Percentiles rank a stretch among this genome's conserved stretches.
Evolutionary conservation across 2,797 vertebrate species (phyloP).

Genomic region (Tinamus major): DNA sequence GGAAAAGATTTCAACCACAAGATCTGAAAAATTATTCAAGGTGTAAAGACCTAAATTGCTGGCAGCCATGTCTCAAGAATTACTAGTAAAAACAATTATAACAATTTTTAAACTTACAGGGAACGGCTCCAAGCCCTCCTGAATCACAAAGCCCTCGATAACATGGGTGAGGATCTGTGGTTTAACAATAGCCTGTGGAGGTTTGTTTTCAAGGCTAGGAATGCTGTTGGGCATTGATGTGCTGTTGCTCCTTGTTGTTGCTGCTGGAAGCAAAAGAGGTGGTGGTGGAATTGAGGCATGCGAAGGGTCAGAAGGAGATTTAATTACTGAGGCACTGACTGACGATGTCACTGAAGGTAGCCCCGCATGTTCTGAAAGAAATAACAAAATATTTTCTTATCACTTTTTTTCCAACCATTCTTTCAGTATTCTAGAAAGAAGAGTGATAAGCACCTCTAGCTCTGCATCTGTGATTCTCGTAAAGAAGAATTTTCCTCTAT

Average conservation of each 20-base stretch:
- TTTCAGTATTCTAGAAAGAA: conserved; percentile 12
- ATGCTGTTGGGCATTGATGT: conserved; percentile 81
- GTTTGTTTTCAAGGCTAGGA: conserved; percentile 82
- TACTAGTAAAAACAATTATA: background rate
- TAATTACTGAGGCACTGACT: conserved; percentile 86
- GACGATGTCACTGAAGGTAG: conserved; percentile 80
- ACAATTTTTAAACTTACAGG: conserved; percentile 85
- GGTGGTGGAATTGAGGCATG: conserved; percentile 81
- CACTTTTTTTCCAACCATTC: background rate
- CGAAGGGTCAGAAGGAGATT: conserved; percentile 81
- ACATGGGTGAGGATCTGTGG: conserved; percentile 94
- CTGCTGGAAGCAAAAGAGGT: conserved; percentile 82
- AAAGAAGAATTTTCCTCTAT: background rate
- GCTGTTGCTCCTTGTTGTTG: conserved; percentile 83
- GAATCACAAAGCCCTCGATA: conserved; percentile 97
- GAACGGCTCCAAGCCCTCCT: conserved; percentile 95
- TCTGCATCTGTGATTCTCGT: background rate
- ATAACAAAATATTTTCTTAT: background rate
- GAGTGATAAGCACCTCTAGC: background rate
- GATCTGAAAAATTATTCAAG: background rate
- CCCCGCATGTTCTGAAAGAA: conserved; percentile 78
- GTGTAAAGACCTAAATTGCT: background rate
- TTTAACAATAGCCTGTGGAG: conserved; percentile 87
- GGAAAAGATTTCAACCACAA: background rate
- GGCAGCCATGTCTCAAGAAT: background rate